Evolutionary conservation across 2,888 invertebrate genomes (phyloP), one percentile per base, ranked within the genome.

Genomic region (Tinea trinotella): DNA sequence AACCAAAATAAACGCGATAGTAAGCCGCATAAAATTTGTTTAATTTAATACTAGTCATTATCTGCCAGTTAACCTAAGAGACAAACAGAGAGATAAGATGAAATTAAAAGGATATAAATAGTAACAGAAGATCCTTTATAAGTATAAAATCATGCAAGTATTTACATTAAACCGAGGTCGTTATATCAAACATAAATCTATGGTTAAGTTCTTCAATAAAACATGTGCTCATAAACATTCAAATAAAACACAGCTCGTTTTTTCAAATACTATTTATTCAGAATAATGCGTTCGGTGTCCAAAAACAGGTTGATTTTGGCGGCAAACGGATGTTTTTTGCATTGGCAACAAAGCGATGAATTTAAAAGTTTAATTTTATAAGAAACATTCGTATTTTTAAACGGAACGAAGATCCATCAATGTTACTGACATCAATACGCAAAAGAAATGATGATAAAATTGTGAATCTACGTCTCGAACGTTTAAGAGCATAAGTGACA

Each of bases 361-460:
- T 50, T 50, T 50, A 50, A 50, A 50, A 50, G 22, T 50, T 3
- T 50, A 50, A 50, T 50, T 24, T 50, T 50, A 4, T n/a, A 50
- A 24, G 4, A 19, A 19, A 22, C 50, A 19, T 48, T 48, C 48
- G 22, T 48, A 48, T 68, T 71, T 74, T 72, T 73, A 75, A 78
- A 75, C 72, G 70, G 76, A 75, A 63, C 62, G 68, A 71, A 69
- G 69, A 84, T 81, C 71, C 78, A 74, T 81, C 81, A 80, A 77
- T 71, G 79, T 76, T 75, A 64, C 13, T 30, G 54, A 13, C 48
- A 46, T 22, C n/a, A 30, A 30, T 30, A 7, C n/a, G 2, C 7
- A 7, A 30, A 22, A 5, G 22, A 22, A 22, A 22, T 22, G 22
- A 22, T 22, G 22, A 22, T 22, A 22, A 22, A 22, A 22, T 22